Base-by-base conservation (phyloP, 2,888 invertebrate genomes). In the Odontothrips loti region DNA sequence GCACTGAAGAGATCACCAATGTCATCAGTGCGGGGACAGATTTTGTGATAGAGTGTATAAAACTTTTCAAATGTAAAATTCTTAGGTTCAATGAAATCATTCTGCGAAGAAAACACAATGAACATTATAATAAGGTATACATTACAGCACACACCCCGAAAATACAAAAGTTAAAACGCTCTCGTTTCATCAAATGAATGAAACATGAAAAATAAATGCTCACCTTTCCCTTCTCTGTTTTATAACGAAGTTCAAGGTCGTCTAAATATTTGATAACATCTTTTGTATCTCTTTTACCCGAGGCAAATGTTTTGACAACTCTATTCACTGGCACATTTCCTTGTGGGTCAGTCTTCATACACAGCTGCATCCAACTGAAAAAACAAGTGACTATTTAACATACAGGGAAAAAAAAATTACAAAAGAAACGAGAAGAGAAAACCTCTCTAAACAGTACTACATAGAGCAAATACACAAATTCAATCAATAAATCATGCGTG, bases 11-110 rank as follows among this genome's bases (percentile, higher is more conserved):
- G 90, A 87, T 99, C 99, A 86, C 99, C 98, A 85, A 99, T 99
- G 88, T 99, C 99, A 86, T 97, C 68, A 23, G 68, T 98, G 85
- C 99, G 91, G 4, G 99, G 99, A 86, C 99, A 99, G 86, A 99
- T 98, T 90, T 98, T 99, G 88, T 98, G 98, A 88, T 99, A 99
- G 15, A 99, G 90, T 80, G 96, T 94, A 88, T 99, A 98, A 89
- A 99, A 99, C 88, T 98, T 99, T 85, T 99, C 99, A 87, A 99
- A 99, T 0, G 98, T 99, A 87, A 99, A 99, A 80, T 95, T 95
- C 29, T 93, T 94, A 80, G 93, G 94, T 86, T 98, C 98, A 89
- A 99, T 97, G 78, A 95, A 95, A 86, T 98, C 99, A 87, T 95
- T 96, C 93, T 93, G 86, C 23, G 86, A 86, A 63, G 88, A 87